Evolutionary conservation across 2,888 invertebrate genomes (phyloP), one percentile per base, ranked within the genome.

Genomic region (Dyspetes luteomarginatus): DNA sequence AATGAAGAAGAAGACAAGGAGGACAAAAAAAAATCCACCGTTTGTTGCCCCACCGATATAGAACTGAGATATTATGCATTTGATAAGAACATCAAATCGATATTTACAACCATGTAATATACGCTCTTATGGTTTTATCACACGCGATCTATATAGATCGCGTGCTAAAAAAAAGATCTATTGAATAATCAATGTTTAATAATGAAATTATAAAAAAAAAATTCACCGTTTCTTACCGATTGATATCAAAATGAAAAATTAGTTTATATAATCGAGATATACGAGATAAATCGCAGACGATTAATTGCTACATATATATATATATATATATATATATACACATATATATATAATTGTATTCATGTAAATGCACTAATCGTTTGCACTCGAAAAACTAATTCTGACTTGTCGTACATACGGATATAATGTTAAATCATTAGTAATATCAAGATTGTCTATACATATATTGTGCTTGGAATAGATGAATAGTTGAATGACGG

Each of bases 161-260:
- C n/a, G n/a, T n/a, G n/a, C n/a, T n/a, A n/a, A n/a, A 4, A 52
- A 30, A 41, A 15, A 72, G 58, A 36, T 52, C 73, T 62, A 83
- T 83, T 82, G 73, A 80, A 83, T 83, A 82, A 81, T 82, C 76
- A 62, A 52, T 72, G 50, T 48, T 45, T 45, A 68, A 81, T 65
- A 22, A 68, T n/a, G 30, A 22, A 50, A 26, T 56, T 1, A 12
- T 15, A 56, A 56, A 50, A 43, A 64, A 60, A 68, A 45, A 79
- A 45, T n/a, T n/a, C n/a, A 65, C 52, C 28, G 50, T 15, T 68
- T 68, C 50, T 60, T 48, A 26, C 30, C 3, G 9, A 15, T 64
- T 17, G 24, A 30, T 48, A 30, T 24, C 36, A 72, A 50, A 62
- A 62, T 41, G 50, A 50, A 48, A 12, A 9, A 36, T 2, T 12